phyloP scores from a whole-genome alignment of 2,888 invertebrate genomes.

The Neocrepidodera transversa region DNA sequence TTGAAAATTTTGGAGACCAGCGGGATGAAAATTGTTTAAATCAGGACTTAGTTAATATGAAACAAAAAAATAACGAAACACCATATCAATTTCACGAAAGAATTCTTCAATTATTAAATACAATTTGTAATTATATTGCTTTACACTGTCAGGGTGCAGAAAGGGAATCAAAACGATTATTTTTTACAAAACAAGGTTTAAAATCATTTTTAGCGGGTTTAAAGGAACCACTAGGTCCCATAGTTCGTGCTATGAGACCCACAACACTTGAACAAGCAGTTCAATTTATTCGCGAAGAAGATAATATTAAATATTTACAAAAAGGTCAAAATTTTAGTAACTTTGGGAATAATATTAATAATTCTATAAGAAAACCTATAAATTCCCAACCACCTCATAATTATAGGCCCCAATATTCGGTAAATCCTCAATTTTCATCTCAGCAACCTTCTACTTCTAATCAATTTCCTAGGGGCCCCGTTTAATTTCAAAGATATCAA shows the following conservation, averaged over 20 bases:
- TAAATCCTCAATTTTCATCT: no score
- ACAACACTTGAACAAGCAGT: conserved; percentile 5
- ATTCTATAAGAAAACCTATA: not conserved
- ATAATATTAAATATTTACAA: conserved; percentile 1
- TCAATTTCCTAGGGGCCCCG: no score
- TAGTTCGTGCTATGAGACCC: conserved; percentile 12
- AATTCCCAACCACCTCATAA: no score
- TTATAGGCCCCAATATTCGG: no score
- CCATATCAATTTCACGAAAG: not conserved
- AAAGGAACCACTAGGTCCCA: conserved; percentile 1
- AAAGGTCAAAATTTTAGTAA: not conserved
- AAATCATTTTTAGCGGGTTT: conserved; percentile 1
- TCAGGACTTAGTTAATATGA: conserved; percentile 9
- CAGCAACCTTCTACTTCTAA: no score
- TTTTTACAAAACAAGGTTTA: not conserved
- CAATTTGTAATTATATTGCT: not conserved
- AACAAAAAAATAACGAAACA: not conserved
- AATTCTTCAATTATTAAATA: not conserved
- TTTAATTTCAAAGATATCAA: not conserved
- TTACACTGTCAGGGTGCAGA: not conserved
- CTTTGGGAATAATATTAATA: not conserved
- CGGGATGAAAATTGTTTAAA: not conserved
- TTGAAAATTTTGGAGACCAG: conserved; percentile 10
- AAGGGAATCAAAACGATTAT: not conserved
- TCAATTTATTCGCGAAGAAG: conserved; percentile 8